phyloP scores from a whole-genome alignment of 2,888 invertebrate species.

The Mamestra brassicae region DNA sequence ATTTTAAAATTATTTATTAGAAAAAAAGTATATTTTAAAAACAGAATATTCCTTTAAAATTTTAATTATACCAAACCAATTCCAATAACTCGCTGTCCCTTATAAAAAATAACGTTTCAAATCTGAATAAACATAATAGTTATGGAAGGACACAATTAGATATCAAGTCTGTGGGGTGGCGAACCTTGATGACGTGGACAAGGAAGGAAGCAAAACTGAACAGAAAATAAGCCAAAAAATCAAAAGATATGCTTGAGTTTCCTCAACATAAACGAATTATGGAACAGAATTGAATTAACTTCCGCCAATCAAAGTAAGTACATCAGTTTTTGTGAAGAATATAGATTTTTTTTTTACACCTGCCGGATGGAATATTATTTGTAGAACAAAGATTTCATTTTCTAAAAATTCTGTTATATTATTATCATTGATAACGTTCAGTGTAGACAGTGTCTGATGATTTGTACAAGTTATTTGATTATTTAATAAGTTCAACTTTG shows the following conservation, averaged over 20 bases:
- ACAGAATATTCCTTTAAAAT: no score
- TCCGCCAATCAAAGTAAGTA: slow-evolving; percentile 33
- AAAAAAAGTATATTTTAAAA: no score
- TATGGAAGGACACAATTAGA: background rate
- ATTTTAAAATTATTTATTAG: no score
- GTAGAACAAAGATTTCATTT: slow-evolving; percentile 9
- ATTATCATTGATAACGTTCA: slow-evolving; percentile 6
- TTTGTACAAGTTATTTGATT: background rate
- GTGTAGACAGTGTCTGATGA: background rate
- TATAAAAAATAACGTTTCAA: no score
- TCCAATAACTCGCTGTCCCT: no score
- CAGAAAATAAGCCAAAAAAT: background rate
- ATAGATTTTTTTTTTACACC: slow-evolving; percentile 1
- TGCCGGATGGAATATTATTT: slow-evolving; percentile 8
- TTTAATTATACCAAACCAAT: no score
- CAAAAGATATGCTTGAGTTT: background rate
- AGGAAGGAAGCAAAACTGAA: background rate
- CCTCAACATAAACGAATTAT: slow-evolving; percentile 39
- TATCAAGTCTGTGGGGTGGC: background rate
- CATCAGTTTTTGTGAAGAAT: slow-evolving; percentile 1
- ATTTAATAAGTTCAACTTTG: no score
- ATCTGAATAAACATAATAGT: background rate
- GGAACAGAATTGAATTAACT: slow-evolving; percentile 22
- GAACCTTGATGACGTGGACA: background rate
- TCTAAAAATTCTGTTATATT: background rate